Percentiles rank a stretch among this genome's conserved stretches.
Conservation (phyloP, 2,888 invertebrate species). For the Microctonus aethiopoides region DNA sequence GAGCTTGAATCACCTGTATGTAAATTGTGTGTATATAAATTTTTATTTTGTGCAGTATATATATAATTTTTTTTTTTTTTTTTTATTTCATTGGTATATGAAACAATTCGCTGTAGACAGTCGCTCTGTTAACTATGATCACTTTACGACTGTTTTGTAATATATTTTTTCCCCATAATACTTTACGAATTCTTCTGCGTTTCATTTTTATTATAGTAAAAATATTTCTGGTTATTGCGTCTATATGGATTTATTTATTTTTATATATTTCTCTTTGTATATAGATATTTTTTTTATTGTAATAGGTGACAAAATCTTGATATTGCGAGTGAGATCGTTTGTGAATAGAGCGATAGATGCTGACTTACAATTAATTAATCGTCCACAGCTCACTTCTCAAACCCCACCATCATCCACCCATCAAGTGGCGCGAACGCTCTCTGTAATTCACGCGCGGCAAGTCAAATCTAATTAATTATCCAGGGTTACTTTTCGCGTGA, state of each 20-base stretch:
- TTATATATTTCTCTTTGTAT: background rate
- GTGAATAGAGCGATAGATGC: constrained; percentile 35
- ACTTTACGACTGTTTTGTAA: background rate
- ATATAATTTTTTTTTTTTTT: background rate
- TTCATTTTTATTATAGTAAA: too few relatives aligned
- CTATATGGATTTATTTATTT: constrained; percentile 29
- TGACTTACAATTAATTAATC: constrained; percentile 65
- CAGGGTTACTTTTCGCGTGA: constrained; percentile 29
- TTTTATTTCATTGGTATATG: background rate
- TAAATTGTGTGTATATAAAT: background rate
- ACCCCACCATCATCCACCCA: background rate
- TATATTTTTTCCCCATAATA: constrained; percentile 10
- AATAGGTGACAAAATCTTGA: constrained; percentile 64
- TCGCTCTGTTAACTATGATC: background rate
- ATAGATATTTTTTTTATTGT: constrained; percentile 25
- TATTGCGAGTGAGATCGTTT: constrained; percentile 43
- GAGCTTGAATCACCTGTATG: constrained; percentile 2
- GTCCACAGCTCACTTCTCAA: constrained; percentile 43
- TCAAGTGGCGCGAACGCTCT: constrained; percentile 16
- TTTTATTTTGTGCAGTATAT: too few relatives aligned
- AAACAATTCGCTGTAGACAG: background rate
- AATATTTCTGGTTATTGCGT: too few relatives aligned
- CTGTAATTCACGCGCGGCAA: constrained; percentile 62
- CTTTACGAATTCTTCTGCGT: constrained; percentile 26
- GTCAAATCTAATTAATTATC: constrained; percentile 65